Conservation (phyloP, 2,113 vertebrate species). For the Chaenocephalus aceratus region DNA sequence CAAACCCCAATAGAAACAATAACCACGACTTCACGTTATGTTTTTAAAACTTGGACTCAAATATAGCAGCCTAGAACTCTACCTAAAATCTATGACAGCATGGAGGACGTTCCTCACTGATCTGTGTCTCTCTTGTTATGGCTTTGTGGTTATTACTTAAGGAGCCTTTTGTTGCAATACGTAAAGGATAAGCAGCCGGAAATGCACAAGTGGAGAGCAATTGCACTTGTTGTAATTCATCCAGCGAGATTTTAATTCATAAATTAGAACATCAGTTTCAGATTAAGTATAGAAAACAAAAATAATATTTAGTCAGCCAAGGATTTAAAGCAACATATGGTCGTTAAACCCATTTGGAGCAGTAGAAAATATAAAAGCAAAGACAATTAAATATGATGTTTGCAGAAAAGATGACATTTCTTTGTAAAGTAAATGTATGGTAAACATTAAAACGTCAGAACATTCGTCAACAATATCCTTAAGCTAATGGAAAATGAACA, state of each 20-base stretch:
- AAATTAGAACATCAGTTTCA: not conserved
- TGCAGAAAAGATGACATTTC: not conserved
- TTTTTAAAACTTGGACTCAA: not conserved
- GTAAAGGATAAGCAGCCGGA: conserved; percentile 13
- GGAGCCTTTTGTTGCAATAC: too few species aligned
- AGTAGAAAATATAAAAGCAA: conserved; percentile 9
- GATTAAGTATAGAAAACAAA: not conserved
- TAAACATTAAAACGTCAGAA: not conserved
- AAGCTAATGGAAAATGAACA: not conserved
- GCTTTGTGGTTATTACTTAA: conserved; percentile 3
- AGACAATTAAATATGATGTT: not conserved
- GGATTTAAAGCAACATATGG: not conserved
- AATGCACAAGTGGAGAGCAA: conserved; percentile 2
- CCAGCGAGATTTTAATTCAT: not conserved
- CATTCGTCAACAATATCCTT: not conserved
- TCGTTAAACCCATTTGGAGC: not conserved
- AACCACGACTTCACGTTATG: conserved; percentile 5
- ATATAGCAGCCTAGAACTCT: not conserved
- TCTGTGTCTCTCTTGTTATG: not conserved
- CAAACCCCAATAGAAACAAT: conserved; percentile 36
- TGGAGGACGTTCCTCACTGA: conserved; percentile 34
- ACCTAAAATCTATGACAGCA: not conserved
- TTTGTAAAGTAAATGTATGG: too few species aligned
- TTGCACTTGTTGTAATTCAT: not conserved
- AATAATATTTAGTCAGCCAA: not conserved